Percentiles rank a stretch among this genome's conserved stretches.
phyloP scores from a whole-genome alignment of 2,113 vertebrate genomes.

The Kryptolebias marmoratus region DNA sequence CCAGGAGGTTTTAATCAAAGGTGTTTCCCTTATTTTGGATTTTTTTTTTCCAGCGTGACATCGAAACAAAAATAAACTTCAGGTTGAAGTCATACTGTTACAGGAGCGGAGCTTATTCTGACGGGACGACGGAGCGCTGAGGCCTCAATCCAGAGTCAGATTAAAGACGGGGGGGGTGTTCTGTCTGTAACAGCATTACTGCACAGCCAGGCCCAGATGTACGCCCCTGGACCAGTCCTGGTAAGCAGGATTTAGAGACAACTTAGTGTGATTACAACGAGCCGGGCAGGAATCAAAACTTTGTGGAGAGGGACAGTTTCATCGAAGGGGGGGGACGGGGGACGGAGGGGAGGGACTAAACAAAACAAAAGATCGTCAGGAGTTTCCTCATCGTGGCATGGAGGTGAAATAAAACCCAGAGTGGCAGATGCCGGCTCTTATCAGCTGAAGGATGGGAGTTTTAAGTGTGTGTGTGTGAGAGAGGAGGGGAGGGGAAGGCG shows the following conservation, averaged over 20 bases:
- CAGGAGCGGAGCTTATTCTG: constrained; percentile 42
- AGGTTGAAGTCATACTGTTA: constrained; percentile 55
- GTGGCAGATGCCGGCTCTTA: constrained; percentile 26
- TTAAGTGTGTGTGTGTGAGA: constrained; percentile 10
- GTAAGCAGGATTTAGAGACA: constrained; percentile 76
- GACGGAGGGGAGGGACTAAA: no score
- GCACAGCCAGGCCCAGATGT: constrained; percentile 65
- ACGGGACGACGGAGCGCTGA: constrained; percentile 61
- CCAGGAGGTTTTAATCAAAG: constrained; percentile 8
- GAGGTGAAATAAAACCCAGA: constrained; percentile 39
- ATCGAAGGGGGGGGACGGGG: not conserved
- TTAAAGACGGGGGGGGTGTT: constrained; percentile 71
- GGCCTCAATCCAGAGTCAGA: constrained; percentile 77
- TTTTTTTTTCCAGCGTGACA: no score
- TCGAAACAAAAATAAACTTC: constrained; percentile 26
- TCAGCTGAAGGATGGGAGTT: constrained; percentile 17
- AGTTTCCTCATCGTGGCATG: not conserved
- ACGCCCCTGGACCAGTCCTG: constrained; percentile 60
- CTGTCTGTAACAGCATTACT: constrained; percentile 71
- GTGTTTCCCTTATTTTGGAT: no score
- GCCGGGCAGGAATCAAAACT: constrained; percentile 49
- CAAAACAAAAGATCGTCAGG: no score
- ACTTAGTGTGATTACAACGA: constrained; percentile 73
- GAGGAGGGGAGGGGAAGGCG: not conserved
- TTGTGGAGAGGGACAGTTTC: constrained; percentile 6